Conservation (phyloP, 2,113 vertebrate species). For the Eolophus roseicapilla region DNA sequence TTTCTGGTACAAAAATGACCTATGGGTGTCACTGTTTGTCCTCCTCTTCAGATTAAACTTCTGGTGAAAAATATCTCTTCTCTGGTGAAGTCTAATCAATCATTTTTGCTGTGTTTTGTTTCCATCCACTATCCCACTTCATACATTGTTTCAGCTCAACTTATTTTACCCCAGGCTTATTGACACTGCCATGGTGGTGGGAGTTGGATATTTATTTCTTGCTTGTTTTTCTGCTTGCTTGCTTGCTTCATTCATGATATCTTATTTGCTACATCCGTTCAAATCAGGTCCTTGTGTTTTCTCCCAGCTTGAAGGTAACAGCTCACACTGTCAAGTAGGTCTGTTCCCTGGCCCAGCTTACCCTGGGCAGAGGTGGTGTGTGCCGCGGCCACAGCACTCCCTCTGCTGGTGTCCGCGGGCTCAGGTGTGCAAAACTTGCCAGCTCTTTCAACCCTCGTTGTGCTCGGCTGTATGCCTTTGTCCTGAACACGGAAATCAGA, state of each 20-base stretch:
- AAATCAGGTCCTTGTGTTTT: background rate
- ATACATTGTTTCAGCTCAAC: background rate
- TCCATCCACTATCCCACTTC: background rate
- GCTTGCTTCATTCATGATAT: background rate
- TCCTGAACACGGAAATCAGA: background rate
- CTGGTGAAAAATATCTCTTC: background rate
- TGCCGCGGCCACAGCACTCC: background rate
- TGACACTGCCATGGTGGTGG: background rate
- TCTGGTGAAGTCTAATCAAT: background rate
- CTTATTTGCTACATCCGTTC: background rate
- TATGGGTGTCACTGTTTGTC: slow-evolving; percentile 52
- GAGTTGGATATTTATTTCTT: background rate
- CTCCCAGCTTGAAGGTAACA: background rate
- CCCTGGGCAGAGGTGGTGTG: background rate
- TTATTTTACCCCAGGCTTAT: background rate
- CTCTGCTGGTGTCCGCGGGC: background rate
- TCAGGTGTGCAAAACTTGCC: background rate
- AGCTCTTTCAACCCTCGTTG: background rate
- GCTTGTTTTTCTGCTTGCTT: background rate
- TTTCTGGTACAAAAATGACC: slow-evolving; percentile 26
- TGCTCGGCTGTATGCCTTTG: background rate
- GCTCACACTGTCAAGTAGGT: background rate
- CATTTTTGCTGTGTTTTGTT: background rate
- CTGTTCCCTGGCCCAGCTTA: background rate
- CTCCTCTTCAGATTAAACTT: background rate